Conservation (phyloP, 2,113 vertebrate species). For the Oryzias curvinotus region DNA sequence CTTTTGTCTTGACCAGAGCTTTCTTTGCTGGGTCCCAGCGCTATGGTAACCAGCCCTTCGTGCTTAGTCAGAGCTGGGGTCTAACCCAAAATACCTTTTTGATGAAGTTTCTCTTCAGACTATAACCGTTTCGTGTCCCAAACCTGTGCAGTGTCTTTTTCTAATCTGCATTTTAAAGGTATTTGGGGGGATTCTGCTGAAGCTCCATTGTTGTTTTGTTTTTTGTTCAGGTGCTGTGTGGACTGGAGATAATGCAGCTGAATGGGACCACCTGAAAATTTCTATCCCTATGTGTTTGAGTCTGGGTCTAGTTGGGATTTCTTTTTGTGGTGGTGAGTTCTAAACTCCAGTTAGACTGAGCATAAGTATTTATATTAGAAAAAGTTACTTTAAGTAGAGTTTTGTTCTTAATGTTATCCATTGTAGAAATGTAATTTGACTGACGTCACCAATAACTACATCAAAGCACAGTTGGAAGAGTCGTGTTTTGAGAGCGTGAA, state of each 20-base stretch:
- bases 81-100: not conserved
- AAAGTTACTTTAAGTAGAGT: not conserved
- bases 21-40: slow-evolving; percentile 93
- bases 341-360: not conserved
- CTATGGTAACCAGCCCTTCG: slow-evolving; percentile 70
- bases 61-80: not conserved
- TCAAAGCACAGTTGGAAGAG: no score
- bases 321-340: slow-evolving; percentile 88
- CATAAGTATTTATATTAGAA: not conserved
- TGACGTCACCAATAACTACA: no score
- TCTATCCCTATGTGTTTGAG: slow-evolving; percentile 92
- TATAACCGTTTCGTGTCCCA: no score
- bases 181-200: no score
- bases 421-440: no score
- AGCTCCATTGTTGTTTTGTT: no score
- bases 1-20: slow-evolving; percentile 87
- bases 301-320: slow-evolving; percentile 83
- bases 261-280: slow-evolving; percentile 90
- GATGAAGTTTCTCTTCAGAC: not conserved
- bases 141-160: no score
- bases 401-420: not conserved
- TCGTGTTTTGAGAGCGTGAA: no score
- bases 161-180: no score
- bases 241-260: slow-evolving; percentile 91
- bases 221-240: slow-evolving; percentile 83